Evolutionary conservation across 2,888 invertebrate species (phyloP).

Genomic region (Xestoiulus laeticollis): DNA sequence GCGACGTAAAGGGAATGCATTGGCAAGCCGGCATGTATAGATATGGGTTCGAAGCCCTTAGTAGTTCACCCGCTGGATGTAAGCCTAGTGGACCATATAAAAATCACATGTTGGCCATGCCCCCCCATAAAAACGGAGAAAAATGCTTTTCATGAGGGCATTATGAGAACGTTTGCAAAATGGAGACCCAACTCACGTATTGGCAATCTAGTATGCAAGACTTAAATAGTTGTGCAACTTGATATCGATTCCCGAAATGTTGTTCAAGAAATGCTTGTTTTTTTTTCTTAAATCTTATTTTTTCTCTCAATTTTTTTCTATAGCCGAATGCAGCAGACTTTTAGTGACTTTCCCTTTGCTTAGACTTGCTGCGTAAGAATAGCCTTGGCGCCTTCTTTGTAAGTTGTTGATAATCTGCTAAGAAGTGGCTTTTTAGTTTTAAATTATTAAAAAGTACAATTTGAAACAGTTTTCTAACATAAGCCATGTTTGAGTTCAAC

Average conservation of each 20-base stretch:
- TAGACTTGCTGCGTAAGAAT: background rate
- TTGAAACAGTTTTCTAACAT: too few species aligned
- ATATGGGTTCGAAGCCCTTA: background rate
- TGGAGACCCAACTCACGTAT: constrained; percentile 8
- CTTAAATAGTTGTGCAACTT: constrained; percentile 14
- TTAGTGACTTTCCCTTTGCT: background rate
- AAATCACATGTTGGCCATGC: constrained; percentile 26
- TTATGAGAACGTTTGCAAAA: constrained; percentile 8
- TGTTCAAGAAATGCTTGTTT: constrained; percentile 23
- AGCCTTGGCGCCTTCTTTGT: background rate
- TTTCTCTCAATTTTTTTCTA: background rate
- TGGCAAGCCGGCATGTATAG: background rate
- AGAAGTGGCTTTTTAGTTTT: background rate
- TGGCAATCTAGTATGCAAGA: constrained; percentile 19
- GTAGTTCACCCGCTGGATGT: background rate
- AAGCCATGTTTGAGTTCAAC: too few species aligned
- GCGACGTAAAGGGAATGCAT: background rate
- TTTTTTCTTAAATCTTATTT: background rate
- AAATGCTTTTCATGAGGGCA: constrained; percentile 26
- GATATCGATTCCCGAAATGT: constrained; percentile 18
- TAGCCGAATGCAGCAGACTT: background rate
- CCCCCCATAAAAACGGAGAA: background rate
- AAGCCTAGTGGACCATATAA: constrained; percentile 18
- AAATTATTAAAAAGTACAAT: too few species aligned
- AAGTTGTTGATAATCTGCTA: background rate